Evolutionary conservation across 1,140 invertebrate genomes (phyloP).

Genomic region (Acromyrmex echinatior): DNA sequence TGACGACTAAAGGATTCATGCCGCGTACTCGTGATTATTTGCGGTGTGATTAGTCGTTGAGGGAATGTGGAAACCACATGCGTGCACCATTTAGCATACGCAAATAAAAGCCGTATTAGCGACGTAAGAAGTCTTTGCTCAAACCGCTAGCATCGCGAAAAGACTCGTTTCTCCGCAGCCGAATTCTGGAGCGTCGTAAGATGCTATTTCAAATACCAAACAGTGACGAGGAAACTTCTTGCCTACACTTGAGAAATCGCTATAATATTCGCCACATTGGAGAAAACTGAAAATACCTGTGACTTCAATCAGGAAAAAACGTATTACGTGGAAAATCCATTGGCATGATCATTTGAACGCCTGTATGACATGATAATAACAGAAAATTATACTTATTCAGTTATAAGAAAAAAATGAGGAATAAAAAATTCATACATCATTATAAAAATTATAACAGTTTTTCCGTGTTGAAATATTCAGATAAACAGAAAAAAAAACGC

Average conservation of each 20-base stretch:
- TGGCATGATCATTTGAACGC: neutral
- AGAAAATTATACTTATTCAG: neutral
- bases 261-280: neutral
- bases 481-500: neutral
- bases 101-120: slow-evolving; percentile 25
- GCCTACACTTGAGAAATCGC: neutral
- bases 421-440: neutral
- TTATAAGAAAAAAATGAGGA: neutral
- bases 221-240: slow-evolving; percentile 25
- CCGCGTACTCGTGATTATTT: slow-evolving; percentile 20
- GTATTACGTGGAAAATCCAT: neutral
- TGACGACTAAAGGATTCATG: slow-evolving; percentile 18
- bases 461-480: neutral
- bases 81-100: slow-evolving; percentile 28
- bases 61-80: neutral
- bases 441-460: neutral
- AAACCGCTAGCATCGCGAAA: slow-evolving; percentile 10
- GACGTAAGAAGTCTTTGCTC: neutral
- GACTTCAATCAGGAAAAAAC: slow-evolving; percentile 41
- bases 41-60: slow-evolving; percentile 26
- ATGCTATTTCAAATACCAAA: slow-evolving; percentile 10
- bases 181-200: slow-evolving; percentile 40
- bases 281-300: slow-evolving; percentile 31
- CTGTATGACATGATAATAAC: neutral
- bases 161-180: neutral